Base-by-base conservation (phyloP, 2,888 invertebrate genomes). In the Aphidoletes aphidimyza region DNA sequence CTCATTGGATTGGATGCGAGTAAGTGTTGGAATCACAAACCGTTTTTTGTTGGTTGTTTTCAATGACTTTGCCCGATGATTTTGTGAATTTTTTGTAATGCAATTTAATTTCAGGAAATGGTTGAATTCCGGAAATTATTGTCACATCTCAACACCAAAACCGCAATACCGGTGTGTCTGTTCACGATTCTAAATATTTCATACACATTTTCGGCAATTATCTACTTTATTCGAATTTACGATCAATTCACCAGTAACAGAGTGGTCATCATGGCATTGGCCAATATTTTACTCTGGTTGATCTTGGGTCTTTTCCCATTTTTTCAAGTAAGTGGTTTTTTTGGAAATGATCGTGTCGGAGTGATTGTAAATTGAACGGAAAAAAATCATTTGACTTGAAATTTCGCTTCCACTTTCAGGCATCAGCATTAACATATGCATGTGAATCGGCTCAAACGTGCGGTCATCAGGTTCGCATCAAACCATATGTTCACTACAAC, bases 401-500 rank as follows among this genome's bases (percentile, higher is more conserved):
- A 19, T 17, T 17, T 17, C 19, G 6, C 2, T 47, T 47, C 19
- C 3, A 8, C 14, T 3, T 83, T 83, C 89, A 95, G 93, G 96
- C 95, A 26, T 94, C 95, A 0, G 92, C 95, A 84, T 91, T 96
- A 86, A 93, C 95, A 0, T 92, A 92, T 14, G 93, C 94, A 59
- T 96, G 95, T 87, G 92, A 92, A 34, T 92, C 92, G 86, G 92
- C 95, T n/a, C 93, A 93, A 89, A 92, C 92, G 26, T 93, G 94
- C 85, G 96, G 96, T 0, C 95, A 96, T 89, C 94, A 95, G 89
- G 92, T 95, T 84, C 92, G 95, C 84, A 93, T 94, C 19, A 92
- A 95, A 0, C 96, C 96, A 0, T 96, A 95, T 88, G 93, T 95
- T 1, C 95, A 96, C 90, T 95, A 95, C 88, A 93, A 94, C 87